Conservation (phyloP, 2,888 invertebrate species). For the Micropterix aruncella region DNA sequence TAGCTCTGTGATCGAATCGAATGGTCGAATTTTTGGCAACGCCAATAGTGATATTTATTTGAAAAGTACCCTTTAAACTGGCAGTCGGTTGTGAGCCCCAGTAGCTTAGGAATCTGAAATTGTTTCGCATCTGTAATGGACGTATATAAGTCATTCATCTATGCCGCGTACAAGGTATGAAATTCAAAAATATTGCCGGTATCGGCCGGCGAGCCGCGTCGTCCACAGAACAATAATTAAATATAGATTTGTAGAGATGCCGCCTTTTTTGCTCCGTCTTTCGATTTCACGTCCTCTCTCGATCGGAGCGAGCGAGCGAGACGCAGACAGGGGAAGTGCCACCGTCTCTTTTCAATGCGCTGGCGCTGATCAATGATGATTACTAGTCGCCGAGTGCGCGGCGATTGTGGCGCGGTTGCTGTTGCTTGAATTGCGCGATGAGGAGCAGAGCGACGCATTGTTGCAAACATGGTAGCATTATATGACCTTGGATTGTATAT, state of each 20-base stretch:
- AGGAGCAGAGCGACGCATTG: too few relatives aligned
- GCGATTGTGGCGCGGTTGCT: background rate
- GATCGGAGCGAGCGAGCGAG: conserved; percentile 4
- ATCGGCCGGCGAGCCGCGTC: background rate
- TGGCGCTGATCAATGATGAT: background rate
- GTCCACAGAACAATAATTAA: conserved; percentile 8
- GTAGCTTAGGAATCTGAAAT: too few relatives aligned
- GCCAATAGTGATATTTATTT: too few relatives aligned
- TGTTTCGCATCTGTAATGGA: too few relatives aligned
- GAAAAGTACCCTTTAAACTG: too few relatives aligned
- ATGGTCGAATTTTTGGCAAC: too few relatives aligned
- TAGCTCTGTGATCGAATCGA: too few relatives aligned
- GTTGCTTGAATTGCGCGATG: background rate
- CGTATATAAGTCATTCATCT: too few relatives aligned
- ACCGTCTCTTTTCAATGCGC: background rate
- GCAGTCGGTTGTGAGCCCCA: too few relatives aligned
- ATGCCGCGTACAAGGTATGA: background rate
- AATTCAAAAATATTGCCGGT: background rate
- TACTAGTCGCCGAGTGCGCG: background rate
- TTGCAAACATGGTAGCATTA: too few relatives aligned
- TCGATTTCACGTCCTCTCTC: conserved; percentile 10
- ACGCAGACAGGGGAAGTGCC: background rate
- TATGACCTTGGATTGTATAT: too few relatives aligned
- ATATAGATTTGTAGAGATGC: conserved; percentile 10
- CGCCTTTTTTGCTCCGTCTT: background rate